Evolutionary conservation across 2,888 invertebrate genomes (phyloP).

Genomic region (Macaria liturata): DNA sequence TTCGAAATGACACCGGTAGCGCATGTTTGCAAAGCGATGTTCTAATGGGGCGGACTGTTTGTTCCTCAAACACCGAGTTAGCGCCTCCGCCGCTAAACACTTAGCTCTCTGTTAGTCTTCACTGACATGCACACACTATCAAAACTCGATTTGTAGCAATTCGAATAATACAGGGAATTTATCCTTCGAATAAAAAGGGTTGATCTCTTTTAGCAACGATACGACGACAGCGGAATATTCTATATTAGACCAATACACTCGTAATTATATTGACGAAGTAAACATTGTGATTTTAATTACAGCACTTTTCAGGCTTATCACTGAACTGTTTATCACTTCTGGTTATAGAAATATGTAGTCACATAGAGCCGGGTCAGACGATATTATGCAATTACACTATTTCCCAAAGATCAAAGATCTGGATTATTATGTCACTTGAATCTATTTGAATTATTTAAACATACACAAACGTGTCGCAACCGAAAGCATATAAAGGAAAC

Average conservation of each 20-base stretch:
- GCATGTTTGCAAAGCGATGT: constrained; percentile 39
- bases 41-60: constrained; percentile 48
- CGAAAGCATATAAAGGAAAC: constrained; percentile 49
- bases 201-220: no score
- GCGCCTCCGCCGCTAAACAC: constrained; percentile 54
- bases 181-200: no score
- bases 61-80: constrained; percentile 60
- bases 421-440: constrained; percentile 23
- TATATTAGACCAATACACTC: no score
- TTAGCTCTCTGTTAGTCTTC: constrained; percentile 49
- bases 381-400: constrained; percentile 31
- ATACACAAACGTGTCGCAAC: constrained; percentile 30
- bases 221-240: no score
- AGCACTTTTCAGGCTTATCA: no score
- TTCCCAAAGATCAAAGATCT: constrained; percentile 24
- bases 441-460: constrained; percentile 22
- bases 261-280: no score
- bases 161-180: no score
- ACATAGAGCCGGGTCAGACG: constrained; percentile 25
- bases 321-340: not conserved
- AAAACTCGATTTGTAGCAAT: constrained; percentile 22
- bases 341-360: constrained; percentile 4
- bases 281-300: no score
- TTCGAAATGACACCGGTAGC: constrained; percentile 30
- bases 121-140: constrained; percentile 36